Base-by-base conservation (phyloP, 2,888 invertebrate species). In the Parascotia fuliginaria region DNA sequence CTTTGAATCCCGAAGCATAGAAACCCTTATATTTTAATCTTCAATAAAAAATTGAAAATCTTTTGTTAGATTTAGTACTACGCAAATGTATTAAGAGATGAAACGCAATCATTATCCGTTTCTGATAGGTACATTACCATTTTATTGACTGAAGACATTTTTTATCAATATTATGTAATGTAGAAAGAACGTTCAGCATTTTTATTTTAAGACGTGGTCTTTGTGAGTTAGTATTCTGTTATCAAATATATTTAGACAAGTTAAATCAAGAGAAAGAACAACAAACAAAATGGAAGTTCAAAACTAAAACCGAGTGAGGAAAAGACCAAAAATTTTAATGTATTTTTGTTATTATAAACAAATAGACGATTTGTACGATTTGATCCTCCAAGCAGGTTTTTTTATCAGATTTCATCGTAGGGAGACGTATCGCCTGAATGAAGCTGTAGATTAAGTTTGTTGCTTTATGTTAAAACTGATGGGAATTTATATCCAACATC, bases 401-500 rank as follows among this genome's bases (percentile, higher is more conserved):
- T 60, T 46, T 53, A 65, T 58, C 51, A 55, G 58, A 55, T 51
- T 34, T 42, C 44, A 39, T 52, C 37, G 40, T 33, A 42, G 24
- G 28, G 37, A 42, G 42, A 33, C 13, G 32, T 31, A 22, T 38
- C 56, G 48, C 19, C 13, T 31, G 63, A 59, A 59, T 57, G 34
- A 36, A 41, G 34, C 40, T 41, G 27, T 47, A 55, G 70, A 69
- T 69, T 55, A 65, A 42, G 66, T 55, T 48, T 65, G 66, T 65
- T 65, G 58, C 63, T 66, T 69, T 69, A 53, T 66, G 51, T 52
- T 54, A 69, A 55, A 58, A 66, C 62, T 51, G 71, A 64, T 58
- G 64, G 43, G 52, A 68, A 65, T 64, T 70, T 67, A 64, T 67
- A 59, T 59, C 55, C 50, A 51, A 53, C 59, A 51, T 58, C 58